Percentiles rank a stretch among this genome's conserved stretches.
phyloP scores from a whole-genome alignment of 2,797 vertebrate species.

The Tolypeutes matacus region DNA sequence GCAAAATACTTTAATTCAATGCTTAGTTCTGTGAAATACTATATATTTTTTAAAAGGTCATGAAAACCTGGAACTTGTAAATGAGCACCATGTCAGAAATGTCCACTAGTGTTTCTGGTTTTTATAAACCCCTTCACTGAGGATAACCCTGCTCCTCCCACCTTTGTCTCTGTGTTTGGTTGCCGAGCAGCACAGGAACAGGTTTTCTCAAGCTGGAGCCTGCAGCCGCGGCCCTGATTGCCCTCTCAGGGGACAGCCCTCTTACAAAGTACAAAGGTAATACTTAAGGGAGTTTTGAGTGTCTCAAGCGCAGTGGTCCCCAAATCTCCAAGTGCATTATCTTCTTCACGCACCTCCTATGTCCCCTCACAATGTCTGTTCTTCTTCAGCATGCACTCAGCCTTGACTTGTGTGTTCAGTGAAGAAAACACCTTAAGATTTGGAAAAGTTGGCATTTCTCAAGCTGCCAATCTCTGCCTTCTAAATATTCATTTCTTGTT shows the following conservation, averaged over 20 bases:
- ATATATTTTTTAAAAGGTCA: not conserved
- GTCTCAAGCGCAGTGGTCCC: not conserved
- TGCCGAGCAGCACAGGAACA: constrained; percentile 80
- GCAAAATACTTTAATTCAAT: not conserved
- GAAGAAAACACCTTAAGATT: not conserved
- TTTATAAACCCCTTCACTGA: not conserved
- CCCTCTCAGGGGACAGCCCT: constrained; percentile 90
- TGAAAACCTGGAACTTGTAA: not conserved
- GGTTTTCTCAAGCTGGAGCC: constrained; percentile 86
- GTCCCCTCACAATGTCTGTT: rapidly evolving
- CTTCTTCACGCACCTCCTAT: not conserved
- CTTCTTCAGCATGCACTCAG: not conserved
- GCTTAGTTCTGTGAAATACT: not conserved
- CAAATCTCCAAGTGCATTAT: not conserved
- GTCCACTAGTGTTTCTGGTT: not conserved
- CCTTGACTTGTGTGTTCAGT: not conserved
- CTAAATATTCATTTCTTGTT: not conserved
- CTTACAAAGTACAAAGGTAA: constrained; percentile 91
- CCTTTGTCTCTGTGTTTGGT: constrained; percentile 54
- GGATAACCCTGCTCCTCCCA: not conserved
- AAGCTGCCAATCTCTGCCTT: not conserved
- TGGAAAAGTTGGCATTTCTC: not conserved
- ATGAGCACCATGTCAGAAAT: not conserved
- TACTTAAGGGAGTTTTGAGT: rapidly evolving
- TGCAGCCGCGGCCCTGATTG: constrained; percentile 88